Conservation (phyloP, 2,888 invertebrate species). For the Tetropium fuscum region DNA sequence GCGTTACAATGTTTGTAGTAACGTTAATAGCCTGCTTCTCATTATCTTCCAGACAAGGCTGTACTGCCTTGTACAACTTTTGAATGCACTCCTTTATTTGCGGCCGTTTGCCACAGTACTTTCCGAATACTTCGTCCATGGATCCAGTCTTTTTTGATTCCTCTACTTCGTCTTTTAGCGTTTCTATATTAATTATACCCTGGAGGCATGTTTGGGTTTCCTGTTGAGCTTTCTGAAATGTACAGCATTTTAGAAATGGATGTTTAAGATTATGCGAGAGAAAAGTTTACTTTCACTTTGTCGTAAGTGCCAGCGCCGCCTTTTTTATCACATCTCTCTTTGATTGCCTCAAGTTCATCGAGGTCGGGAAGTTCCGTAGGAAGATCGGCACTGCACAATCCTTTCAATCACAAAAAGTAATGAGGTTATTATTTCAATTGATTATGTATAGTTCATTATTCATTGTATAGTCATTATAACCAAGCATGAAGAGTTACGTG, state of each 20-base stretch:
- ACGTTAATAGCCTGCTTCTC: conserved; percentile 65
- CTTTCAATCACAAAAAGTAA: too few species aligned
- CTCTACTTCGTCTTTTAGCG: conserved; percentile 70
- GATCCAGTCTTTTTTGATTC: conserved; percentile 68
- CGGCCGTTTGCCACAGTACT: conserved; percentile 67
- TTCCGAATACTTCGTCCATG: conserved; percentile 69
- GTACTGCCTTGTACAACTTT: conserved; percentile 63
- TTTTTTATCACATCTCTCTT: conserved; percentile 65
- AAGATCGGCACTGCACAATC: conserved; percentile 41
- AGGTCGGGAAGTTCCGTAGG: conserved; percentile 55
- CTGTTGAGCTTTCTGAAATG: conserved; percentile 47
- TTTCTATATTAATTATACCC: conserved; percentile 70
- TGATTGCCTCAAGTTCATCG: conserved; percentile 61
- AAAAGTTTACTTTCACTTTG: conserved; percentile 51
- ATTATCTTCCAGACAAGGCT: conserved; percentile 65
- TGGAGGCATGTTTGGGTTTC: conserved; percentile 70
- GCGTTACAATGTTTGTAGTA: conserved; percentile 65
- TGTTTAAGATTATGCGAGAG: not conserved
- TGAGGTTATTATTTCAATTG: too few species aligned
- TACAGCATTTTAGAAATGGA: not conserved
- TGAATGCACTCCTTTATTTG: conserved; percentile 63
- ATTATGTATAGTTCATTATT: too few species aligned
- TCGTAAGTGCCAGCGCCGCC: conserved; percentile 63
- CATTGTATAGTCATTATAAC: not conserved
- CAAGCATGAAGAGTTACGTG: too few species aligned